Base-by-base conservation (phyloP, 2,888 invertebrate species). In the Corythucha ciliata region DNA sequence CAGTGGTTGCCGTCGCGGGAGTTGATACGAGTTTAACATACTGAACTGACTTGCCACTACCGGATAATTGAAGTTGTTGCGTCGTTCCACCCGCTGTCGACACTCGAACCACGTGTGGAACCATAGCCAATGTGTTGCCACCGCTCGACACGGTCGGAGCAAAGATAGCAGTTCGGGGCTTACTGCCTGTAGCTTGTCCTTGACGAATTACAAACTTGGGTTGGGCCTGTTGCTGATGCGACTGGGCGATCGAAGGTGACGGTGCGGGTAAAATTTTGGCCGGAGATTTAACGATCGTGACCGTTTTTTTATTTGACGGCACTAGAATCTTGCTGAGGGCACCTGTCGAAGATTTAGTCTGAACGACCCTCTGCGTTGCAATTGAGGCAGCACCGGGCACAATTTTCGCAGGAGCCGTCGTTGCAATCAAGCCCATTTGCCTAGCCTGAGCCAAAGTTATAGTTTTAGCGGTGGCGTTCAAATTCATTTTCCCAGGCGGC, bases 201-300 rank as follows among this genome's bases (percentile, higher is more conserved):
- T n/a, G n/a, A n/a, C n/a, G n/a, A n/a, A n/a, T n/a, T n/a, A n/a
- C n/a, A n/a, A n/a, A 65, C 62, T 68, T 68, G 45, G 69, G 68
- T 3, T 61, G 54, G 24, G 60, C 58, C 59, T 65, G 67, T 12
- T 12, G n/a, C n/a, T 29, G 29, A 10, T 29, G n/a, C 29, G n/a
- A n/a, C n/a, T 45, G 51, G 21, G 25, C 26, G 4, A 14, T 4
- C 2, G 29, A 12, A 2, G 64, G 58, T 18, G 68, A 58, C 16
- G 79, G 75, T 5, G 79, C 78, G 10, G 83, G 80, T 55, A 81
- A 69, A 58, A 84, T 76, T 69, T 80, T 83, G 25, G 82, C 74
- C 0, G 83, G 80, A 12, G 83, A 78, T 67, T 83, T 82, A 7
- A 79, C 68, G 2, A 74, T 65, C 12, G 70, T 64, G 49, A 77